Evolutionary conservation across 2,797 vertebrate species (phyloP).

Genomic region (Diceros bicornis): DNA sequence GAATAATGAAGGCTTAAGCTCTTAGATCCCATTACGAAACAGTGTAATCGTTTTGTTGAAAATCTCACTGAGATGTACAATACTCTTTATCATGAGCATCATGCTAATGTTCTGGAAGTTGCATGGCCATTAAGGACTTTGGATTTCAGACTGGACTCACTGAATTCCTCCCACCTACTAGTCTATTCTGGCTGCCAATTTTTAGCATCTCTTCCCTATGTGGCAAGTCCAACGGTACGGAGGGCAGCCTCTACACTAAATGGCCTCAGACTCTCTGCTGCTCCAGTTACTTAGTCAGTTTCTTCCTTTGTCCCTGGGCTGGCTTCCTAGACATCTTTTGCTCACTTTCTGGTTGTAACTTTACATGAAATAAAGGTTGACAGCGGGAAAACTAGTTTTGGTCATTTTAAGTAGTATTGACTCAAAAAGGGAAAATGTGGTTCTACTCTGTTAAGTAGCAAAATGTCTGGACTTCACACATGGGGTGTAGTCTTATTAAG

Average conservation of each 20-base stretch:
- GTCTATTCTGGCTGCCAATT: not conserved
- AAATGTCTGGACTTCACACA: not conserved
- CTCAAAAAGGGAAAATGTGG: not conserved
- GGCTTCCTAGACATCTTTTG: not conserved
- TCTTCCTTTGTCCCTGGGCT: constrained; percentile 39
- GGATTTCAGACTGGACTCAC: not conserved
- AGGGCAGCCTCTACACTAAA: not conserved
- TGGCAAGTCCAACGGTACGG: not conserved
- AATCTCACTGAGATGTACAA: not conserved
- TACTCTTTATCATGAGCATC: not conserved
- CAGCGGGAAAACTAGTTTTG: not conserved
- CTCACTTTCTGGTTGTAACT: constrained; percentile 10
- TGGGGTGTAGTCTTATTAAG: not conserved
- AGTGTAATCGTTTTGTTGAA: not conserved
- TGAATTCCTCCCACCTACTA: not conserved
- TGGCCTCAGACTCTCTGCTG: not conserved
- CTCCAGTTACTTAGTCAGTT: not conserved
- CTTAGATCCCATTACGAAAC: not conserved
- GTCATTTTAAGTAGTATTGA: not conserved
- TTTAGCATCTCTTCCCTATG: not conserved
- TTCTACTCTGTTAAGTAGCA: not conserved
- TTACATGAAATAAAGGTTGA: constrained; percentile 57
- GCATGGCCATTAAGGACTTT: not conserved
- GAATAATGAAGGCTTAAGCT: not conserved
- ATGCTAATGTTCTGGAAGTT: not conserved